Conservation (phyloP, 2,797 vertebrate species). For the Lithobates sylvaticus region DNA sequence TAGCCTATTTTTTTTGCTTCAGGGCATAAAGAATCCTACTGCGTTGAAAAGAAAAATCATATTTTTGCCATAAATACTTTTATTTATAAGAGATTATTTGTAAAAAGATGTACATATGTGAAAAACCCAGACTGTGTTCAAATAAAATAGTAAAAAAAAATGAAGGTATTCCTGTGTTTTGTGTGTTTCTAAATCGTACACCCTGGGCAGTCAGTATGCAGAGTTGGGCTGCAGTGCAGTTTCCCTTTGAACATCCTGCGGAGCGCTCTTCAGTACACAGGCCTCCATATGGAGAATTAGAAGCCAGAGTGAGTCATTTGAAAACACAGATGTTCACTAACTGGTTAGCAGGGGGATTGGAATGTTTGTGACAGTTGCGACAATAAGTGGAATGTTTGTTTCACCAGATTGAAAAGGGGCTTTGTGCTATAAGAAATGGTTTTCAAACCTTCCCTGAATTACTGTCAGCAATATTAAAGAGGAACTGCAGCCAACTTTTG, state of each 20-base stretch:
- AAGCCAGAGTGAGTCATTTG: constrained; percentile 20
- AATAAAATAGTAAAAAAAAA: constrained; percentile 45
- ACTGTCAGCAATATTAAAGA: background rate
- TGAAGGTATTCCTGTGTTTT: background rate
- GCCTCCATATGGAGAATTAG: constrained; percentile 29
- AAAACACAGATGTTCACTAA: constrained; percentile 39
- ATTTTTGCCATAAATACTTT: constrained; percentile 48
- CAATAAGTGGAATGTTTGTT: constrained; percentile 36
- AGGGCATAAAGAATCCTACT: background rate
- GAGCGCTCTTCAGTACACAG: background rate
- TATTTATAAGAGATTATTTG: constrained; percentile 21
- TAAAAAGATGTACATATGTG: constrained; percentile 46
- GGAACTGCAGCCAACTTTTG: too few species aligned
- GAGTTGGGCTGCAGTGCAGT: background rate
- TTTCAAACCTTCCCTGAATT: constrained; percentile 2
- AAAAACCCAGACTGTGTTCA: background rate
- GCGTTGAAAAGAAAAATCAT: background rate
- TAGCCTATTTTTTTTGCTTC: constrained; percentile 7
- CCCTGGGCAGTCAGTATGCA: background rate
- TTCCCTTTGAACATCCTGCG: background rate
- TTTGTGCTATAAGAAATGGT: constrained; percentile 18
- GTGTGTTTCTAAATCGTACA: background rate
- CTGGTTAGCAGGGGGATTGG: constrained; percentile 17
- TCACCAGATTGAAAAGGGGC: constrained; percentile 3
- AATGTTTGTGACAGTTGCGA: constrained; percentile 12